Conservation (phyloP, 2,797 vertebrate genomes). For the Syndactyla subalaris region DNA sequence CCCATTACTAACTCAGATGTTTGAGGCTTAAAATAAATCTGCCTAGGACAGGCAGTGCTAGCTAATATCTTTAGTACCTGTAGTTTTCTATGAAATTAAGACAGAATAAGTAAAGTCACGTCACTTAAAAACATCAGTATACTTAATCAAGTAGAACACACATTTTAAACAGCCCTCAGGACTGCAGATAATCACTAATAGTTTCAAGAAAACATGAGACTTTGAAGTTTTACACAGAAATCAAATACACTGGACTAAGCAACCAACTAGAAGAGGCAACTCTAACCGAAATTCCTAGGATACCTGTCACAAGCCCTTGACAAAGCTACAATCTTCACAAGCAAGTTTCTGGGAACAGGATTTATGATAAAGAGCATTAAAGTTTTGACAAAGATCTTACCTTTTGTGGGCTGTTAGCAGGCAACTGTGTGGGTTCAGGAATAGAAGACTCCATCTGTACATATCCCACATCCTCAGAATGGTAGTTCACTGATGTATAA, state of each 20-base stretch:
- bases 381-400: slow-evolving; percentile 45
- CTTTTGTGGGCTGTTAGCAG: slow-evolving; percentile 75
- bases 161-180: not conserved
- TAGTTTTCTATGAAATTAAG: not conserved
- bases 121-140: not conserved
- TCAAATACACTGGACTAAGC: not conserved
- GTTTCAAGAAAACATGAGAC: rapidly evolving
- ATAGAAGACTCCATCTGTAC: slow-evolving; percentile 64
- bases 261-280: not conserved
- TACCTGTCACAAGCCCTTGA: not conserved
- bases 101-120: not conserved
- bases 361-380: rapidly evolving
- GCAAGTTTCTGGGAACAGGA: not conserved
- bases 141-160: not conserved
- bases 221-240: not conserved
- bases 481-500: slow-evolving; percentile 74
- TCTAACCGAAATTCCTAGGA: not conserved
- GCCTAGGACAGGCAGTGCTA: rapidly evolving
- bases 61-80: not conserved
- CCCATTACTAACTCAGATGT: not conserved
- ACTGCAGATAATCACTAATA: not conserved
- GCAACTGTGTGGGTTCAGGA: slow-evolving; percentile 58
- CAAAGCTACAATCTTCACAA: rapidly evolving
- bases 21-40: not conserved
- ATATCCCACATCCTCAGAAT: slow-evolving; percentile 73